Conservation (phyloP, 2,888 invertebrate genomes). For the Scelioninae gen. 2 region DNA sequence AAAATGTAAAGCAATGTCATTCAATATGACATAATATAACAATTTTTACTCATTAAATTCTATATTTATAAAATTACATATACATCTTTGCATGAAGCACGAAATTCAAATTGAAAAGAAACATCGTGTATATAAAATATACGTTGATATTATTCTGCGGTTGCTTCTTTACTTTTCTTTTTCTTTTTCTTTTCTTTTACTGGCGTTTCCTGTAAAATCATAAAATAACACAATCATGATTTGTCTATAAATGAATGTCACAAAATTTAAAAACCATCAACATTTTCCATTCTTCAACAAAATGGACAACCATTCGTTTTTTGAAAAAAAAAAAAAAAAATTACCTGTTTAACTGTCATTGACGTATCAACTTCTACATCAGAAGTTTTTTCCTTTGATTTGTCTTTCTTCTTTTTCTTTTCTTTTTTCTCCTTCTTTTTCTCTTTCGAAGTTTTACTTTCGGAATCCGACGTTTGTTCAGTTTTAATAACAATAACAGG, state of each 20-base stretch:
- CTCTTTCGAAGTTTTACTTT: constrained; percentile 73
- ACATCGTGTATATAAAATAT: too few relatives aligned
- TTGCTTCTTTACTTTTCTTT: constrained; percentile 83
- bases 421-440: constrained; percentile 73
- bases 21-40: too few relatives aligned
- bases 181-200: constrained; percentile 84
- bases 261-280: too few relatives aligned
- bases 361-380: constrained; percentile 71
- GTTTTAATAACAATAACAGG: constrained; percentile 73
- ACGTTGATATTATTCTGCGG: too few relatives aligned
- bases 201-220: constrained; percentile 67
- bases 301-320: too few relatives aligned
- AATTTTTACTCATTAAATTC: too few relatives aligned
- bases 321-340: constrained; percentile 17
- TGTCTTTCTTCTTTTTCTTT: constrained; percentile 73
- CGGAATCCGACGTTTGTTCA: constrained; percentile 71
- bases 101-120: too few relatives aligned
- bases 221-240: constrained; percentile 4
- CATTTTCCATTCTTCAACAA: too few relatives aligned
- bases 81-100: too few relatives aligned
- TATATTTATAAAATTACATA: too few relatives aligned
- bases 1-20: too few relatives aligned
- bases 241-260: not conserved
- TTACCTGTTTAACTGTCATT: constrained; percentile 71
- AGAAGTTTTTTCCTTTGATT: constrained; percentile 66